These are phyloP conservation scores for Hipparchia sbordonii DNA, from an alignment of 2,888 invertebrate genomes.

Conservation along the genomic window DNA sequence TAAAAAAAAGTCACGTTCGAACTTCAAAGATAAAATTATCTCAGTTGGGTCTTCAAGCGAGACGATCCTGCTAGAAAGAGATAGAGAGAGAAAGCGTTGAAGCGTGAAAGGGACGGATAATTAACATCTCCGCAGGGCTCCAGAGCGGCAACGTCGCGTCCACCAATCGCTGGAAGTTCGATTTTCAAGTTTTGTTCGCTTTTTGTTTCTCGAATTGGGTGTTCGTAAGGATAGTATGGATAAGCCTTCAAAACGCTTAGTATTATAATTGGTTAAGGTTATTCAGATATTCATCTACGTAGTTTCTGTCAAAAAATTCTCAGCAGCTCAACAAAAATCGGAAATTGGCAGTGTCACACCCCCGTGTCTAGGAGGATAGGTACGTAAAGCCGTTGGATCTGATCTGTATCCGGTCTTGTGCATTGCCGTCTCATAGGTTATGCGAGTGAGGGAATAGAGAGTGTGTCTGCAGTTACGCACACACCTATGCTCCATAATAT, in stretches of 20 bases:
- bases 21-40: conserved; percentile 78
- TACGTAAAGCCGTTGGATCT: too few species aligned
- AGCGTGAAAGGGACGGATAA: conserved; percentile 52
- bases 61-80: conserved; percentile 72
- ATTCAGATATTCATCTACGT: too few species aligned
- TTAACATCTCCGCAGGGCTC: conserved; percentile 70
- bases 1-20: conserved; percentile 69
- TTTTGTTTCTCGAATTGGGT: conserved; percentile 49
- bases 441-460: too few species aligned
- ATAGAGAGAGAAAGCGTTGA: conserved; percentile 39
- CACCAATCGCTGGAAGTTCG: conserved; percentile 74
- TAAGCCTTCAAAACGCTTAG: background rate
- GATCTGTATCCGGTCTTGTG: too few species aligned
- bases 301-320: too few species aligned
- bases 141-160: conserved; percentile 78
- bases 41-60: conserved; percentile 80
- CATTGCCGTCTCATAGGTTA: too few species aligned
- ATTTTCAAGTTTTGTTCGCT: conserved; percentile 60
- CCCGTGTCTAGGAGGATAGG: too few species aligned
- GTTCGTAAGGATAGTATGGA: conserved; percentile 31
- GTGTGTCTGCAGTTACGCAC: too few species aligned
- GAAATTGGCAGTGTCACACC: too few species aligned
- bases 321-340: too few species aligned
- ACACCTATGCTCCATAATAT: too few species aligned
- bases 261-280: background rate